Base-by-base conservation (phyloP, 2,888 invertebrate species). In the Latrodectus hesperus region DNA sequence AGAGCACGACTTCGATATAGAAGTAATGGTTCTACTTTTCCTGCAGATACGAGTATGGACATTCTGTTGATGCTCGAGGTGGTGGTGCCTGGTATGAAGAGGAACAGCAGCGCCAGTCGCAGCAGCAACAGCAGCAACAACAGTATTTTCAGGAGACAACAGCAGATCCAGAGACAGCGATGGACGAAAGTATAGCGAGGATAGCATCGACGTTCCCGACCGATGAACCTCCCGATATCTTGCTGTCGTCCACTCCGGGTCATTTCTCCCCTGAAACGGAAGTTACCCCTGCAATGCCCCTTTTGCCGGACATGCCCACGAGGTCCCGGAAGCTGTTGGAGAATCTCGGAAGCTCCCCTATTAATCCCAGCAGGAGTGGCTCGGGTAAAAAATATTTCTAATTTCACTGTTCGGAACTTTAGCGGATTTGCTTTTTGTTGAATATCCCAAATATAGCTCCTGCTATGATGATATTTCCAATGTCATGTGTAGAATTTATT, bases 231-330 rank as follows among this genome's bases (percentile, higher is more conserved):
- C 88, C 88, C 49, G 88, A 92, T 91, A 71, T 92, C 92, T 86
- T 91, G 92, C 81, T 85, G n/a, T 81, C 84, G 14, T 60, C 88
- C n/a, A 75, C 88, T 9, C 74, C 83, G 9, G 85, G 80, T 11
- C 84, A 90, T 90, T 51, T 91, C 51, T 83, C 83, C 14, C 81
- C 87, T n/a, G 92, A 92, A 85, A 91, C 91, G 77, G 89, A 89
- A 53, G 72, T 74, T 90, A 92, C 93, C 9, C 93, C 94, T 16
- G 94, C 94, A 22, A 94, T 94, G 94, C 94, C 94, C 22, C 91
- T 94, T 72, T 92, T 94, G 86, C 93, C 93, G 71, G 94, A 94
- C 91, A 93, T 94, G 92, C 94, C 93, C 65, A 93, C 93, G 68
- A 92, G 93, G 80, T 94, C 94, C 51, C 91, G 94, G 88, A 93